phyloP scores from a whole-genome alignment of 37 sponge, comb jelly and placozoan genomes.

The Dysidea cf. avara region DNA sequence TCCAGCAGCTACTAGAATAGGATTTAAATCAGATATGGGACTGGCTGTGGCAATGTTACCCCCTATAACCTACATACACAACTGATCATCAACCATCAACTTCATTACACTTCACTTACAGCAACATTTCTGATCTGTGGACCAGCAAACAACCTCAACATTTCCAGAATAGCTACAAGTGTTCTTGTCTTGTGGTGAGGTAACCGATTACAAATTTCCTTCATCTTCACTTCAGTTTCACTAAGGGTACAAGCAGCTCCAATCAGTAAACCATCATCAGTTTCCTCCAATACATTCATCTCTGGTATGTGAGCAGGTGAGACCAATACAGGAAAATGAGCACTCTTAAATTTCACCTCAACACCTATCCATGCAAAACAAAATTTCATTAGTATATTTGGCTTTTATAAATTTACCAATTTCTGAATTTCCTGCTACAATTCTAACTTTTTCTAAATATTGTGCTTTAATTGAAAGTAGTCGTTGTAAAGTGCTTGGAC shows the following conservation, averaged over 20 bases:
- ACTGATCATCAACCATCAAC: too few relatives aligned
- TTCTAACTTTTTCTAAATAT: constrained; percentile 7
- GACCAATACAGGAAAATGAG: constrained; percentile 46
- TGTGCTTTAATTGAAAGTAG: constrained; percentile 37
- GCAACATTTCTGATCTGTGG: constrained; percentile 67
- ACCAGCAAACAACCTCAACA: constrained; percentile 61
- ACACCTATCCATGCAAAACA: constrained; percentile 15
- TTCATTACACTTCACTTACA: constrained; percentile 29
- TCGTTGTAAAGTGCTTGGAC: constrained; percentile 43
- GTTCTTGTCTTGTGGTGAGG: constrained; percentile 38
- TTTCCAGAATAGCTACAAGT: constrained; percentile 53
- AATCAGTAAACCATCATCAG: constrained; percentile 39
- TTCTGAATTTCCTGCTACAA: constrained; percentile 17
- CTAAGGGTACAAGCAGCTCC: constrained; percentile 51
- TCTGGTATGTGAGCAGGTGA: constrained; percentile 35
- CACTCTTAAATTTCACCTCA: constrained; percentile 40
- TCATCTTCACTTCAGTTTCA: constrained; percentile 23
- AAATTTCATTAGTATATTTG: neutral
- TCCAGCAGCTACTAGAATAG: constrained; percentile 48
- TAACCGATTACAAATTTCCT: constrained; percentile 9
- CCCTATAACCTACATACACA: constrained; percentile 44
- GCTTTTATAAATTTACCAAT: neutral
- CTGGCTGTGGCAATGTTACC: constrained; percentile 57
- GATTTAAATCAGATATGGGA: constrained; percentile 65
- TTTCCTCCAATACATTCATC: constrained; percentile 23